These are phyloP conservation scores for Centroberyx gerrardi DNA, from an alignment of 2,797 vertebrate species.

Conservation along the genomic window DNA sequence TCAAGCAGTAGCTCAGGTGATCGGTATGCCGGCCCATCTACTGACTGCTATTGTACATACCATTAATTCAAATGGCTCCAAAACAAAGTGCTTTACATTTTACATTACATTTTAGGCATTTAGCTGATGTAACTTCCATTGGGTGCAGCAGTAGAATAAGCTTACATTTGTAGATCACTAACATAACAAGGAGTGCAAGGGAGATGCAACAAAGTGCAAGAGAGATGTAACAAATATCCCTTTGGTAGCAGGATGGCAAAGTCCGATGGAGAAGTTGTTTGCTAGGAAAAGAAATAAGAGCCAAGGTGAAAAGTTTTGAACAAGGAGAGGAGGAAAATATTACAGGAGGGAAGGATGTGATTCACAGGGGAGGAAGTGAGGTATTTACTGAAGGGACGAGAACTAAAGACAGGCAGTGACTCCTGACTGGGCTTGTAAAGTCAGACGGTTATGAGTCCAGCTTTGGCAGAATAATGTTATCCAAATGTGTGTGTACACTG, in stretches of 20 bases:
- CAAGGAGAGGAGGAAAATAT: constrained; percentile 21
- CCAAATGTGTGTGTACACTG: not conserved
- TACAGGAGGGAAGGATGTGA: constrained; percentile 37
- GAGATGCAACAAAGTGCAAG: too few species aligned
- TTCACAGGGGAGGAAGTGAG: constrained; percentile 34
- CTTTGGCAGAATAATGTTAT: constrained; percentile 23
- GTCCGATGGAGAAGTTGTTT: constrained; percentile 5
- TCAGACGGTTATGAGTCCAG: not conserved
- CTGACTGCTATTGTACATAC: constrained; percentile 11
- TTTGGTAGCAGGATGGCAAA: not conserved
- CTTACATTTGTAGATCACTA: too few species aligned
- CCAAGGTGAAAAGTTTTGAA: constrained; percentile 47
- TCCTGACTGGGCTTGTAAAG: constrained; percentile 5
- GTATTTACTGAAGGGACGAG: constrained; percentile 32
- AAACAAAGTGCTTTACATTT: not conserved
- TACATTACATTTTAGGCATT: not conserved
- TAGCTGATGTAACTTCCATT: not conserved
- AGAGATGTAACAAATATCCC: not conserved
- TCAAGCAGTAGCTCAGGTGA: constrained; percentile 67
- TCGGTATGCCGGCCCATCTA: constrained; percentile 44
- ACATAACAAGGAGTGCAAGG: not conserved
- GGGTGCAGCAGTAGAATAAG: not conserved
- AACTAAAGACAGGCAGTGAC: constrained; percentile 26
- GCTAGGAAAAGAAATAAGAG: constrained; percentile 21
- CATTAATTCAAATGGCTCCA: constrained; percentile 12